Evolutionary conservation across 2,888 invertebrate genomes (phyloP), one percentile per base, ranked within the genome.

Genomic region (Eubasilissa splendida): DNA sequence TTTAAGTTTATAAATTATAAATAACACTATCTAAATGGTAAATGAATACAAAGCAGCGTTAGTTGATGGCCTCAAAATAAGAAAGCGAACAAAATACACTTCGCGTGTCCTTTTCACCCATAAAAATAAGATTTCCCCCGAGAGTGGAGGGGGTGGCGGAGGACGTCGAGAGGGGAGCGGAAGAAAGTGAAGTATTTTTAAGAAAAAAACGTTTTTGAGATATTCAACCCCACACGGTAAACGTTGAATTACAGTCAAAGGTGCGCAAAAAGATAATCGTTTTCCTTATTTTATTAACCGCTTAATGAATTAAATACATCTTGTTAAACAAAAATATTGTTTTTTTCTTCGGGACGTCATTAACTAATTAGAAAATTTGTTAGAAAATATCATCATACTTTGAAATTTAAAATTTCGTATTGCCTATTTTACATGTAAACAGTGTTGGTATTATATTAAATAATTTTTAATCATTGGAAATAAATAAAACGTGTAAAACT

Each of bases 111-210:
- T 79, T 74, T 60, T 50, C 79, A 56, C 73, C 79, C 73, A 79
- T 79, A 79, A 79, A 79, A 79, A 65, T 79, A 79, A 79, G 79
- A 79, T 79, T 78, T 79, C 79, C 79, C 79, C 73, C n/a, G 74
- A 56, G 79, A 73, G 63, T 73, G 56, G 42, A n/a, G 31, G 66
- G 68, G 50, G 50, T 31, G 42, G 3, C 11, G 12, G 9, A 14
- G 11, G 53, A 11, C 5, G 53, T 0, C 53, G 14, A 12, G 11
- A n/a, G 66, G 52, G 3, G 52, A n/a, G 52, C 7, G 14, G 68
- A 42, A 56, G 68, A 42, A 68, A 42, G 9, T 50, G 14, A 71
- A 77, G 77, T 77, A 68, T 77, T 77, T 77, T 76, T 68, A 77
- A 77, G 77, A 59, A 71, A 77, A 42, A 77, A 65, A 31, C 77